Base-by-base conservation (phyloP, 2,888 invertebrate species). In the Drosophila silvestris region DNA sequence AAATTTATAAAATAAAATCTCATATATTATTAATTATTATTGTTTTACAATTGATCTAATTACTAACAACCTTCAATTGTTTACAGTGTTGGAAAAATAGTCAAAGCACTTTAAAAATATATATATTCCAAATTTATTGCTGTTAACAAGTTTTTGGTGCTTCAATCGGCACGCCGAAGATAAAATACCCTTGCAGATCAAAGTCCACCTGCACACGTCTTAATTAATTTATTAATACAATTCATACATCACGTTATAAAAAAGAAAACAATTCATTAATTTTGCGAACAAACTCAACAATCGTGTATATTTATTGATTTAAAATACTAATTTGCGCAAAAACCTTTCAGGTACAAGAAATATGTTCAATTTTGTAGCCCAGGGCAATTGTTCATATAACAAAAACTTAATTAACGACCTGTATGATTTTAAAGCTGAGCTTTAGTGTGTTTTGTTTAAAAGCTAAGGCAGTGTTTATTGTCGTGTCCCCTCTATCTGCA, bases 281-380 rank as follows among this genome's bases (percentile, higher is more conserved):
- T 58, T 44, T 57, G 28, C 14, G 30, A n/a, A 57, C 19, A 32
- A 22, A 22, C 26, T 58, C 39, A 58, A 58, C 58, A 22, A 41
- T 33, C 44, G 16, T 41, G 14, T 41, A 41, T 30, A 30, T 14
- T 57, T 19, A 39, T 44, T 44, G 32, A 32, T 58, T 32, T 44
- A 32, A 32, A 30, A 44, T 44, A 58, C 6, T 30, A 58, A 58
- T 44, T 30, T n/a, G 30, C 41, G 32, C 22, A 41, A 41, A 58
- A 44, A 58, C 44, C 32, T 58, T 44, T 58, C 58, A 58, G 58
- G 58, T 44, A 58, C 44, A 30, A n/a, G 16, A 28, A 58, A 22
- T 32, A 22, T 41, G 9, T 22, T 16, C 22, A 19, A 56, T 26
- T 39, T 56, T 2, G 37, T 28, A 22, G 58, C 44, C 58, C 58